Conservation (phyloP, 92 coral and sea anemone genomes). For the Montipora capitata region DNA sequence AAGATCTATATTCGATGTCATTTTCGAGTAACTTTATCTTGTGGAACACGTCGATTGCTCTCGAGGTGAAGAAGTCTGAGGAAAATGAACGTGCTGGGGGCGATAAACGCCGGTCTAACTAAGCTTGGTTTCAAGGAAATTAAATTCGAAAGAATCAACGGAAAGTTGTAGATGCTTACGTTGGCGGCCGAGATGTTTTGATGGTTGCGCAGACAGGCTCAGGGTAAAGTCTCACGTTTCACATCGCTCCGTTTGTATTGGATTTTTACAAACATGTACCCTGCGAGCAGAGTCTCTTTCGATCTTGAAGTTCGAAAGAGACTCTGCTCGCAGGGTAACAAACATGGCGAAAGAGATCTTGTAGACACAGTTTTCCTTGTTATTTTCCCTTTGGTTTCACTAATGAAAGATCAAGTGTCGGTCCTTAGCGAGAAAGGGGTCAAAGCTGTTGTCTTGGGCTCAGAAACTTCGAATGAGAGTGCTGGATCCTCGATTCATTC, state of each 20-base stretch:
- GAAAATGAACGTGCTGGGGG: not conserved
- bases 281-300: too few species aligned
- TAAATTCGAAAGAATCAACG: not conserved
- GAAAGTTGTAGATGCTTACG: too few species aligned
- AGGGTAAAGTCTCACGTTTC: constrained; percentile 65
- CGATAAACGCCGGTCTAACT: constrained; percentile 32
- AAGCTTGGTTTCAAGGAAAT: constrained; percentile 49
- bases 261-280: too few species aligned
- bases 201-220: constrained; percentile 57
- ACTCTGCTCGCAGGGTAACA: not conserved
- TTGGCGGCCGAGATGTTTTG: constrained; percentile 22
- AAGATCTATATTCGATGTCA: not conserved
- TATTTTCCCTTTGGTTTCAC: not conserved
- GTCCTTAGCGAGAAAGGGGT: not conserved
- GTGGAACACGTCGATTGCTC: too few species aligned
- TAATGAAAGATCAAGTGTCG: not conserved
- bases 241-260: too few species aligned
- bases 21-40: not conserved
- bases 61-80: too few species aligned
- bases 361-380: constrained; percentile 45
- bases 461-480: not conserved
- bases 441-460: not conserved
- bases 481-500: too few species aligned
- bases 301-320: too few species aligned
- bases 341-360: constrained; percentile 28